These are phyloP conservation scores for Pitta sordida DNA, from an alignment of 2,113 vertebrate genomes.

Conservation along the genomic window DNA sequence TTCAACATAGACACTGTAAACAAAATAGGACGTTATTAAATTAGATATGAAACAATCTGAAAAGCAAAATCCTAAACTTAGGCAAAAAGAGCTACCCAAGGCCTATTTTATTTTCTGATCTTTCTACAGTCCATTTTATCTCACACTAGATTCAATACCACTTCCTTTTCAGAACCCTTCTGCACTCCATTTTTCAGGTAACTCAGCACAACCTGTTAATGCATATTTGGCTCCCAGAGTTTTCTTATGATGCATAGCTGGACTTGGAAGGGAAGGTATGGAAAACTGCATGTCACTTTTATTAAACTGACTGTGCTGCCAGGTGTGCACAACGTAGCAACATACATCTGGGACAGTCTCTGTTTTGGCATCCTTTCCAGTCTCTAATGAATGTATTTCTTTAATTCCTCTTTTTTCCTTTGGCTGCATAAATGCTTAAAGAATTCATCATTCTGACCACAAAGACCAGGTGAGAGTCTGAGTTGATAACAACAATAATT, in stretches of 20 bases:
- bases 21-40: background rate
- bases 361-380: background rate
- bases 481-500: background rate
- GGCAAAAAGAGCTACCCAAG: background rate
- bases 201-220: background rate
- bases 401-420: background rate
- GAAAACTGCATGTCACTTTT: background rate
- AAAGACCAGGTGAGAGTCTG: background rate
- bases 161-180: background rate
- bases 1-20: background rate
- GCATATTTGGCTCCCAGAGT: background rate
- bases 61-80: background rate
- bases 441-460: background rate
- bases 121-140: background rate
- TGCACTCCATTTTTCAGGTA: background rate
- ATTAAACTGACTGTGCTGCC: background rate
- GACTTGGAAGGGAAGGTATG: background rate
- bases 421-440: background rate
- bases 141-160: background rate
- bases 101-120: background rate
- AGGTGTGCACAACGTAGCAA: background rate
- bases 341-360: background rate
- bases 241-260: background rate
- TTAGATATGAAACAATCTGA: background rate
- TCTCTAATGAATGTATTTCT: background rate